Evolutionary conservation across 2,113 vertebrate genomes (phyloP), one percentile per base, ranked within the genome.

Genomic region (Xenopus tropicalis): DNA sequence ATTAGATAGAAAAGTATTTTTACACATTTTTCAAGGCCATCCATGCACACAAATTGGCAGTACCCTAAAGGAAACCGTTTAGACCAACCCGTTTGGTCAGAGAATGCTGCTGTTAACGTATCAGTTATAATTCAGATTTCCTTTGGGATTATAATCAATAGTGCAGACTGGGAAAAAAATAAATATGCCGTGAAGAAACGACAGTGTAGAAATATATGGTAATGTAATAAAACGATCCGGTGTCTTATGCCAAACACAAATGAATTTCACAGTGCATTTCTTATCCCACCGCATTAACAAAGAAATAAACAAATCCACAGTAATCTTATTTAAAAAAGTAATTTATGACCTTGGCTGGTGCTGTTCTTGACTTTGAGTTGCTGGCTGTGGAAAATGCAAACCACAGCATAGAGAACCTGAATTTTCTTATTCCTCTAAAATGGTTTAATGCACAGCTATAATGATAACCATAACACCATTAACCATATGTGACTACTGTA

Each of bases 381-480:
- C n/a, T 44, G 25, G 61, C 69, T 84, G 17, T 19, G n/a, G 14
- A 54, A 17, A 54, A n/a, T 54, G 10, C 1, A 54, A 54, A 54
- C 52, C 52, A 54, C 52, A 54, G 46, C 16, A 17, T 10, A 14
- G 46, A 17, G 46, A 48, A 48, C 16, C 11, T 48, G 46, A 13
- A 48, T 48, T 48, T 4, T 48, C 16, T 48, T 48, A 17, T 48
- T 16, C 46, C 46, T 6, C 6, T 48, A 48, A 48, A 48, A 48
- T 14, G 11, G 43, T 13, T 44, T 44, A 44, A 10, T 48, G 16
- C 12, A 48, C 46, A 48, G 46, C 46, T 48, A 48, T 48, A 48
- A 48, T 48, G 1, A 14, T 48, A 48, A 48, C 46, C 46, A 48
- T 48, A 48, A 48, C 46, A 14, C 16, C 46, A 48, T 48, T 17